Base-by-base conservation (phyloP, 2,888 invertebrate genomes). In the Dryobotodes eremita region DNA sequence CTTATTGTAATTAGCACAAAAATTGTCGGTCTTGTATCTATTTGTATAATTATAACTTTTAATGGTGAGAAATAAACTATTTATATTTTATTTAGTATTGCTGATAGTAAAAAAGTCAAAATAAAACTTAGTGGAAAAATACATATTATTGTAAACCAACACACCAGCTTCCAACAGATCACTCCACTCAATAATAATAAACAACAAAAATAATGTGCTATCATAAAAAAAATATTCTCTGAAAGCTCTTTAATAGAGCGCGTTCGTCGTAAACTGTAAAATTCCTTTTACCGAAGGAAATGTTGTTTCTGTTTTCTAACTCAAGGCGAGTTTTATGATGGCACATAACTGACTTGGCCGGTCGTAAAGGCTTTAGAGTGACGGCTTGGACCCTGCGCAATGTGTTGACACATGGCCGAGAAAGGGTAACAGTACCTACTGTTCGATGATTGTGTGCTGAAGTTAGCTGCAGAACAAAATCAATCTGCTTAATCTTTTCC, bases 241-340 rank as follows among this genome's bases (percentile, higher is more conserved):
- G 82, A 92, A 89, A 90, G 90, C 89, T 86, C 88, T 92, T 92
- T 94, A 92, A 94, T 93, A 92, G 93, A 93, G 91, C 87, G 89
- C 89, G 86, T 89, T 86, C 82, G 79, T 92, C 93, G 91, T 95
- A 94, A 94, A 94, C 88, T 91, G 91, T 93, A 92, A 94, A 95
- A 93, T 92, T 92, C 89, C 90, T 90, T 88, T 90, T 87, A 85
- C 84, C 66, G 77, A 85, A 82, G 87, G 85, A 87, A 91, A 91
- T 91, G 89, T 91, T 91, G 89, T 91, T 92, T 90, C 90, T 91
- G 91, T 91, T 93, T 92, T 91, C 89, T 86, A 88, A 89, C 89
- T 89, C 77, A 79, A 85, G 84, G 78, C 75, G 53, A 80, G 73
- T 87, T 91, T 91, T 91, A 91, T 90, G 79, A 85, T 77, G 66